These are phyloP conservation scores for Polymixis flavicincta DNA, from an alignment of 2,888 invertebrate genomes.

Conservation along the genomic window DNA sequence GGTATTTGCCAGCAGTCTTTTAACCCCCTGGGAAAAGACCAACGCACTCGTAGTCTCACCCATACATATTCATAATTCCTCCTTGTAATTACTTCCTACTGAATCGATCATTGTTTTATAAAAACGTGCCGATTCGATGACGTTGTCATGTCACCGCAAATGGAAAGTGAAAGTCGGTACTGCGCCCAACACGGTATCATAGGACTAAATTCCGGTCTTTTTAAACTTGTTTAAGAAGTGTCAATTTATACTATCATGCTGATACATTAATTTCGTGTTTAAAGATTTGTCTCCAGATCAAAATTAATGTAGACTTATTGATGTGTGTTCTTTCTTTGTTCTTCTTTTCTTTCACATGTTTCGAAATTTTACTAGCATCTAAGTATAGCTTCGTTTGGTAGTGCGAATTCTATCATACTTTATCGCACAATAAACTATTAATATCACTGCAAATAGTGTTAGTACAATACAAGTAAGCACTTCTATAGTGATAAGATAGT, in stretches of 20 bases:
- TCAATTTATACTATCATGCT: background rate
- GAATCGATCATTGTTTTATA: constrained; percentile 43
- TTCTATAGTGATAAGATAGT: constrained; percentile 3
- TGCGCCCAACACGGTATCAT: constrained; percentile 42
- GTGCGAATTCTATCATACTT: background rate
- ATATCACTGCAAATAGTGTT: constrained; percentile 19
- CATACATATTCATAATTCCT: constrained; percentile 18
- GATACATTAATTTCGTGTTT: background rate
- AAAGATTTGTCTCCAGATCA: background rate
- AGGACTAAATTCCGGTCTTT: constrained; percentile 39
- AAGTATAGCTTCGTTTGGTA: background rate
- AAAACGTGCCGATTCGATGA: constrained; percentile 48
- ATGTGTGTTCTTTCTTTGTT: background rate
- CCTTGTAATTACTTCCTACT: constrained; percentile 47
- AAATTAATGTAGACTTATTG: background rate
- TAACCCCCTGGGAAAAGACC: constrained; percentile 3
- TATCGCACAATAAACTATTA: constrained; percentile 14
- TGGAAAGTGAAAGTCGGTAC: constrained; percentile 66
- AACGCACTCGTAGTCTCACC: background rate
- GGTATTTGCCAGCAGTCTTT: background rate
- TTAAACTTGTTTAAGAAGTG: constrained; percentile 12
- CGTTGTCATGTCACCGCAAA: constrained; percentile 48
- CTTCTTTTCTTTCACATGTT: no score
- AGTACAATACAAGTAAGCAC: background rate
- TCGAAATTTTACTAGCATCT: background rate